A percentile compares a stretch with the other conserved stretches of the same genome.
Conservation (phyloP, 2,113 vertebrate species). For the Electrona antarctica region DNA sequence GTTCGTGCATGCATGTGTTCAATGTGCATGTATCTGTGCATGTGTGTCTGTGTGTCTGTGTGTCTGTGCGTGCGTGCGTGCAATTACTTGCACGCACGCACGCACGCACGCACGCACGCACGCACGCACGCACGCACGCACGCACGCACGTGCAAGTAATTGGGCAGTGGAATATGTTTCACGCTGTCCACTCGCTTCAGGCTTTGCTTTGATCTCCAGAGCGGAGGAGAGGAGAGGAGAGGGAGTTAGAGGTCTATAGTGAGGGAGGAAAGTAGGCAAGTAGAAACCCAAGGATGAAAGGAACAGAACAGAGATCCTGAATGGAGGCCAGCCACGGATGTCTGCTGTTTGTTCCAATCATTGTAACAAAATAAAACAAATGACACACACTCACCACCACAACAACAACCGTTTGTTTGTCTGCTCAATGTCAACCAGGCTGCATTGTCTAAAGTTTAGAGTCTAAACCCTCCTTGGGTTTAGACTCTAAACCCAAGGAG, state of each 20-base stretch:
- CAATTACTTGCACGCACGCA: too few relatives aligned
- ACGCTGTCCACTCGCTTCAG: slow-evolving; percentile 47
- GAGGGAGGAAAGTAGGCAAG: neutral
- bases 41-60: slow-evolving; percentile 1
- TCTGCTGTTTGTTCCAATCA: neutral
- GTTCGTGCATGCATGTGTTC: too few relatives aligned
- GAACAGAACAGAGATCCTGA: neutral
- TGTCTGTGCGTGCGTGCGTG: slow-evolving; percentile 7
- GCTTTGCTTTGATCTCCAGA: slow-evolving; percentile 58
- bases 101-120: too few relatives aligned
- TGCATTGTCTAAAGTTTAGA: too few relatives aligned
- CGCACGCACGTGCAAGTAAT: too few relatives aligned
- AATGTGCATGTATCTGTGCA: neutral
- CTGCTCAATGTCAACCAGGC: neutral
- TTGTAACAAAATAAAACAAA: neutral
- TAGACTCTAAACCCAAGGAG: neutral
- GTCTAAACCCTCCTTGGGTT: too few relatives aligned
- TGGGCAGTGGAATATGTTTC: slow-evolving; percentile 34
- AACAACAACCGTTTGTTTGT: neutral
- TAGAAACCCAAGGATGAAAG: neutral
- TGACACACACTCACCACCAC: too few relatives aligned
- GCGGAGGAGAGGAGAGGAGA: slow-evolving; percentile 11
- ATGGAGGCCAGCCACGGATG: neutral
- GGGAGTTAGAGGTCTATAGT: too few relatives aligned
- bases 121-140: too few relatives aligned